Percentiles rank a stretch among this genome's conserved stretches.
phyloP scores from a whole-genome alignment of 2,888 invertebrate genomes.

The Lacanobia oleracea region DNA sequence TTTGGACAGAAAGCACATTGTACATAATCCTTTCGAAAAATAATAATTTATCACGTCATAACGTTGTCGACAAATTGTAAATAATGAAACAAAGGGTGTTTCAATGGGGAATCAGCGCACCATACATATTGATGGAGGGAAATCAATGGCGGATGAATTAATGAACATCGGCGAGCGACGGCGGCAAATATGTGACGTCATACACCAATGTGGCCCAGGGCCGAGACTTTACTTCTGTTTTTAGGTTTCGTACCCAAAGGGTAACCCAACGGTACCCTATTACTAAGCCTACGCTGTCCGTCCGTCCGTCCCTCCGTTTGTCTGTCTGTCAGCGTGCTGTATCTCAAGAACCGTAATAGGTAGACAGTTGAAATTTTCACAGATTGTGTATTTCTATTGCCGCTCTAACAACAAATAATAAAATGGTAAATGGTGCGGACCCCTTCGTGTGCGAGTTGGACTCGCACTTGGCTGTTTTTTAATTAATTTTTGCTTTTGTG shows the following conservation, averaged over 20 bases:
- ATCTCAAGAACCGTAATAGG: no score
- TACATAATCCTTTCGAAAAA: not conserved
- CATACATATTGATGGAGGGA: constrained; percentile 48
- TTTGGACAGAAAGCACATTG: not conserved
- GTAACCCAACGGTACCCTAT: no score
- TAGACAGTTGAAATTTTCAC: no score
- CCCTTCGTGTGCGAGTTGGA: no score
- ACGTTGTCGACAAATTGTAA: constrained; percentile 35
- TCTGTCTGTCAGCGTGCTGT: no score
- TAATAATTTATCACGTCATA: constrained; percentile 23
- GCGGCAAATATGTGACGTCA: constrained; percentile 35
- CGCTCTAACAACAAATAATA: no score
- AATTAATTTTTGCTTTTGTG: constrained; percentile 1
- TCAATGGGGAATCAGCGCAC: constrained; percentile 27
- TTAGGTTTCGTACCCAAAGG: no score
- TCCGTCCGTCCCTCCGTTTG: no score
- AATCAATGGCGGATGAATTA: constrained; percentile 57
- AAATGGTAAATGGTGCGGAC: no score
- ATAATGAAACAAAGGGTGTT: constrained; percentile 24
- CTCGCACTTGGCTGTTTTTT: no score
- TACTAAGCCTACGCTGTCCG: no score
- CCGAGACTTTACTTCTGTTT: constrained; percentile 11
- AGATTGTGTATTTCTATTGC: no score
- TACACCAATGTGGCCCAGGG: constrained; percentile 7
- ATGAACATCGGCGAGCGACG: constrained; percentile 36